These are phyloP conservation scores for Hanleya hanleyi DNA, from an alignment of 2,888 invertebrate genomes.

Conservation along the genomic window DNA sequence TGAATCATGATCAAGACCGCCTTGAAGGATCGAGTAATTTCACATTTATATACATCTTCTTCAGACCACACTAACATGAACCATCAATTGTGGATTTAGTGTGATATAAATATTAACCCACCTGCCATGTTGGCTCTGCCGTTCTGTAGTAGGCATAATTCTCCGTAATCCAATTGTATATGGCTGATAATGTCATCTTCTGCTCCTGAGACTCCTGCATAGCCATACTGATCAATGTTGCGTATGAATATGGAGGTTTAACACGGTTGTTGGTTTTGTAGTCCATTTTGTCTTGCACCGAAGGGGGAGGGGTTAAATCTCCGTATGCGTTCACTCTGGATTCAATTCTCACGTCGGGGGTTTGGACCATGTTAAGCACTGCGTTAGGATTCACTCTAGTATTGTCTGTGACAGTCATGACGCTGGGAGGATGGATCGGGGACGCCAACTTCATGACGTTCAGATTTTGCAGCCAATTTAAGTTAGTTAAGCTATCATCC, in stretches of 20 bases:
- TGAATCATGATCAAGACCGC: too few relatives aligned
- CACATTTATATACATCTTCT: too few relatives aligned
- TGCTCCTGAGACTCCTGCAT: slow-evolving; percentile 89
- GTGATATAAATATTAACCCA: slow-evolving; percentile 76
- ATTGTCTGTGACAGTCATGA: slow-evolving; percentile 45
- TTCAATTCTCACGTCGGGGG: slow-evolving; percentile 51
- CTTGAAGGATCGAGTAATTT: too few relatives aligned
- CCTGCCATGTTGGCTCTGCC: slow-evolving; percentile 96
- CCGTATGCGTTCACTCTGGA: slow-evolving; percentile 47
- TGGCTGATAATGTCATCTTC: slow-evolving; percentile 91
- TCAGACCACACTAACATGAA: too few relatives aligned
- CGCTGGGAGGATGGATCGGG: slow-evolving; percentile 85
- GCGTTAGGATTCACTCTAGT: slow-evolving; percentile 70
- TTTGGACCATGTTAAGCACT: slow-evolving; percentile 58
- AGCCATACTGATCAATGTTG: slow-evolving; percentile 92
- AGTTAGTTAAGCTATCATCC: slow-evolving; percentile 85
- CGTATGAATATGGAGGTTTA: slow-evolving; percentile 93
- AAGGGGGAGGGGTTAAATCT: slow-evolving; percentile 46
- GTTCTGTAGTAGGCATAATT: slow-evolving; percentile 92
- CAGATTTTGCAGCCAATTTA: slow-evolving; percentile 90
- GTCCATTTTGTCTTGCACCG: slow-evolving; percentile 77
- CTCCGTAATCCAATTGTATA: slow-evolving; percentile 93
- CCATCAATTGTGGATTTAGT: too few relatives aligned
- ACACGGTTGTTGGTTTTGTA: slow-evolving; percentile 86
- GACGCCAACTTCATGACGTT: slow-evolving; percentile 86